A percentile compares a stretch with the other conserved stretches of the same genome.
phyloP scores from a whole-genome alignment of 2,797 vertebrate species.

The Ceryle rudis region DNA sequence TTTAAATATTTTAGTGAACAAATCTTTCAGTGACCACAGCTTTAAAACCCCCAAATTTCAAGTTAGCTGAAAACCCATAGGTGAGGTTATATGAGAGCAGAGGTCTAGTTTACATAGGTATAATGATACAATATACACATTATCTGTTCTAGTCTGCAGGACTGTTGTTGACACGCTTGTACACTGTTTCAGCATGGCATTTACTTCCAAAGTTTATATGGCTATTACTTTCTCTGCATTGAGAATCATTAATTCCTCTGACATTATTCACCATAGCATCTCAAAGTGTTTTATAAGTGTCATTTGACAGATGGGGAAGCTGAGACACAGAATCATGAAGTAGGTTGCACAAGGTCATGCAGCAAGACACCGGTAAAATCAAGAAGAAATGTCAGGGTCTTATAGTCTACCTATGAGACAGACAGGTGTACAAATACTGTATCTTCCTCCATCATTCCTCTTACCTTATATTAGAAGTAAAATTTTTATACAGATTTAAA shows the following conservation, averaged over 20 bases:
- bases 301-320: neutral
- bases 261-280: neutral
- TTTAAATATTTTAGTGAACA: neutral
- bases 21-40: neutral
- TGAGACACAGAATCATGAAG: neutral
- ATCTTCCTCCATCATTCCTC: neutral
- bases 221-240: neutral
- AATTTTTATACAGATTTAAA: neutral
- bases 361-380: neutral
- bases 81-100: neutral
- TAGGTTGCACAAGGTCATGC: neutral
- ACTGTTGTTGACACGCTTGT: neutral
- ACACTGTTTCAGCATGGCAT: neutral
- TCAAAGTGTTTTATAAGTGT: neutral
- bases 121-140: neutral
- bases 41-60: neutral
- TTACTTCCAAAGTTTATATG: neutral
- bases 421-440: neutral
- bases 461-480: neutral
- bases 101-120: no score
- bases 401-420: neutral
- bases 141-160: neutral
- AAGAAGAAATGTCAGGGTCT: neutral
- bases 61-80: neutral
- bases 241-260: neutral